A percentile compares a stretch with the other conserved stretches of the same genome.
Evolutionary conservation across 2,888 invertebrate species (phyloP).

Genomic region (Blastobasis adustella): DNA sequence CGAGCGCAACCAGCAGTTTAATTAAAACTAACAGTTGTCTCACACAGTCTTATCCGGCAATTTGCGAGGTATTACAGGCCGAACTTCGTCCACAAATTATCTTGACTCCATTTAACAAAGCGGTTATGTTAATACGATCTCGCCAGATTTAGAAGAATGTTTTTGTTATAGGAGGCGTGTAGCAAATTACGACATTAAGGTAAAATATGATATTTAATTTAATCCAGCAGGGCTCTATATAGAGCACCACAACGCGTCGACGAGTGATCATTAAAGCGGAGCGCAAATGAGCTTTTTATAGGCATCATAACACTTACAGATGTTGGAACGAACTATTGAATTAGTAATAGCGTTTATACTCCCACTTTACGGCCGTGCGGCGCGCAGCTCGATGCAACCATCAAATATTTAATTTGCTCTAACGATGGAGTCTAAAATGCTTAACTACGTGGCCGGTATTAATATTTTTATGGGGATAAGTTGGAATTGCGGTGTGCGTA

Average conservation of each 20-base stretch:
- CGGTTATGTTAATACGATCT: constrained; percentile 71
- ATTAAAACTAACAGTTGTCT: constrained; percentile 76
- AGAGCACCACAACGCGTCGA: constrained; percentile 18
- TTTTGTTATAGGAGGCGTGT: constrained; percentile 57
- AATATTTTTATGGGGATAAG: constrained; percentile 4
- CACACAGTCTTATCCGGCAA: constrained; percentile 74
- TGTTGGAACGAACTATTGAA: constrained; percentile 56
- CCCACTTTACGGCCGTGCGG: constrained; percentile 42
- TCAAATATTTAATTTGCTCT: constrained; percentile 44
- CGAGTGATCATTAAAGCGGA: constrained; percentile 48
- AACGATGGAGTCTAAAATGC: constrained; percentile 14
- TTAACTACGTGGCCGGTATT: constrained; percentile 5
- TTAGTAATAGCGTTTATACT: constrained; percentile 55
- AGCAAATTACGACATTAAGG: constrained; percentile 53
- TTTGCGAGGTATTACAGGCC: constrained; percentile 74
- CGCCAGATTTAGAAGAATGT: constrained; percentile 61
- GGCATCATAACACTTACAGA: constrained; percentile 55
- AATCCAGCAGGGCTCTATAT: constrained; percentile 24
- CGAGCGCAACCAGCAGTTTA: constrained; percentile 70
- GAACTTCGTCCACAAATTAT: constrained; percentile 73
- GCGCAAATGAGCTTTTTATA: constrained; percentile 58
- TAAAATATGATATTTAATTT: constrained; percentile 53
- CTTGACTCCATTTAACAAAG: constrained; percentile 71
- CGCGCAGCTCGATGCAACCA: constrained; percentile 36
- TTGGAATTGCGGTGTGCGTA: not conserved